Evolutionary conservation across 2,888 invertebrate genomes (phyloP), one percentile per base, ranked within the genome.

Genomic region (Fragum fragum): DNA sequence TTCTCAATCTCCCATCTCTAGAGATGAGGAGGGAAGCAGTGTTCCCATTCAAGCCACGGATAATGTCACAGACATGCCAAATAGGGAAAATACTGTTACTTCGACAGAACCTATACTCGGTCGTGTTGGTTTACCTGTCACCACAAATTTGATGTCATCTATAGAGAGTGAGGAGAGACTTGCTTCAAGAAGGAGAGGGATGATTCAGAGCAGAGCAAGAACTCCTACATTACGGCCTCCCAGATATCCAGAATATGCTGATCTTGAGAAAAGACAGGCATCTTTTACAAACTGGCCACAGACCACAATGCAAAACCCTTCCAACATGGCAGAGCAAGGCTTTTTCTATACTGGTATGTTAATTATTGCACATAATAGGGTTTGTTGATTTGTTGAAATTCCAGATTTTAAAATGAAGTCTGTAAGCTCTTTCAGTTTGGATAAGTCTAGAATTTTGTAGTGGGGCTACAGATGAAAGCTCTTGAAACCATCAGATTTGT

Each of bases 341-440:
- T 85, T 85, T 55, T 85, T 79, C 52, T 85, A 63, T 39, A 81
- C 85, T 59, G 85, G 85, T 81, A 68, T 16, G 63, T 28, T 1
- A 9, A 29, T 53, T n/a, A n/a, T n/a, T n/a, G n/a, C n/a, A n/a
- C n/a, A n/a, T n/a, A n/a, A n/a, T n/a, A n/a, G n/a, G n/a, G n/a
- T n/a, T n/a, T n/a, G n/a, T n/a, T n/a, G n/a, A n/a, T n/a, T n/a
- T n/a, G n/a, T n/a, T n/a, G n/a, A n/a, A n/a, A n/a, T n/a, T n/a
- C n/a, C n/a, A n/a, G n/a, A n/a, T n/a, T n/a, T n/a, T n/a, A n/a
- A n/a, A n/a, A n/a, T n/a, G n/a, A n/a, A n/a, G n/a, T n/a, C n/a
- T n/a, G n/a, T n/a, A n/a, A n/a, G n/a, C n/a, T n/a, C n/a, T n/a
- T n/a, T n/a, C n/a, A n/a, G n/a, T n/a, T n/a, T n/a, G n/a, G n/a